A percentile compares a stretch with the other conserved stretches of the same genome.
These are phyloP conservation scores for Tribolium madens DNA, from an alignment of 1,140 invertebrate species.

Conservation along the genomic window DNA sequence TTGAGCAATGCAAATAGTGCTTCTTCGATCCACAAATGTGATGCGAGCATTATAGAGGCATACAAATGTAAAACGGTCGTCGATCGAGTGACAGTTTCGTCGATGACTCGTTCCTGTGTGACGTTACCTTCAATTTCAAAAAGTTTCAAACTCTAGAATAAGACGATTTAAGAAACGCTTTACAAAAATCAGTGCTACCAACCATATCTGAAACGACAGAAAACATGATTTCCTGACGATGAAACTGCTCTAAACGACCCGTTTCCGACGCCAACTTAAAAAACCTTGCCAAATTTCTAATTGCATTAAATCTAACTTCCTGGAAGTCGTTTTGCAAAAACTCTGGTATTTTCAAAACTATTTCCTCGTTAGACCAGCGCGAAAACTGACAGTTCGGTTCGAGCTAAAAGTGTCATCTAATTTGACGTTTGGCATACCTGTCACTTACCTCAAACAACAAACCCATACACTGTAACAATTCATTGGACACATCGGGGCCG, in stretches of 20 bases:
- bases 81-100: conserved; percentile 65
- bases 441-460: conserved; percentile 57
- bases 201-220: conserved; percentile 51
- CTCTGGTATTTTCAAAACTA: conserved; percentile 59
- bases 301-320: conserved; percentile 64
- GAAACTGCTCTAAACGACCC: conserved; percentile 54
- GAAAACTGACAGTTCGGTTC: conserved; percentile 43
- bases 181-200: background rate
- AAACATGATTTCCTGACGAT: conserved; percentile 59
- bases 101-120: conserved; percentile 55
- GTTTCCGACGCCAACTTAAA: conserved; percentile 57
- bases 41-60: conserved; percentile 63
- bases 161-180: conserved; percentile 1
- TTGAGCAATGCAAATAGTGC: conserved; percentile 64
- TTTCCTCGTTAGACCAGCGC: conserved; percentile 50
- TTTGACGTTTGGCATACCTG: background rate
- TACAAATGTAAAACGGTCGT: conserved; percentile 64
- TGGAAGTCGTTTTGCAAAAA: conserved; percentile 64
- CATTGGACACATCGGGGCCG: conserved; percentile 60
- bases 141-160: conserved; percentile 53
- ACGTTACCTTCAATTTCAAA: conserved; percentile 53
- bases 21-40: conserved; percentile 64
- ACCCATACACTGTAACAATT: conserved; percentile 63
- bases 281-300: conserved; percentile 62
- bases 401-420: conserved; percentile 40